Evolutionary conservation across 2,797 vertebrate species (phyloP).

Genomic region (Clamator glandarius): DNA sequence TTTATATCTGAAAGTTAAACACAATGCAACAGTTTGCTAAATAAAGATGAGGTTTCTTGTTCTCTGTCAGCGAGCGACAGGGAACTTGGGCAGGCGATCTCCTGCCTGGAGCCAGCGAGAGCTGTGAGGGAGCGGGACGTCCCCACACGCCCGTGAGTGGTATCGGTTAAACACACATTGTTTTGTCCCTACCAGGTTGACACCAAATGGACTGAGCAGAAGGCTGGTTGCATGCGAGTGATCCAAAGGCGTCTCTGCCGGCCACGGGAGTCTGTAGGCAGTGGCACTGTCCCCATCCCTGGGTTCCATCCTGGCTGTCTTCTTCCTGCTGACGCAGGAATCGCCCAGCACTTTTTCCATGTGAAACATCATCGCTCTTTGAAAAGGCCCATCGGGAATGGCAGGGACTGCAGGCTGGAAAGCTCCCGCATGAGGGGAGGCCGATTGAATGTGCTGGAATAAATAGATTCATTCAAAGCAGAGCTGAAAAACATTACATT

Average conservation of each 20-base stretch:
- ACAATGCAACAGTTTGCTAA: not conserved
- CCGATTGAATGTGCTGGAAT: conserved; percentile 53
- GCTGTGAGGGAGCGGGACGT: not conserved
- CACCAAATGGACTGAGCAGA: not conserved
- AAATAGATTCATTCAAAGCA: conserved; percentile 70
- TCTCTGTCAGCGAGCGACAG: not conserved
- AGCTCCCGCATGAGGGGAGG: conserved; percentile 18
- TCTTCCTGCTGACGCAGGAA: not conserved
- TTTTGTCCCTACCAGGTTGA: not conserved
- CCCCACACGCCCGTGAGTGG: not conserved
- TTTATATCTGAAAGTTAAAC: conserved; percentile 12
- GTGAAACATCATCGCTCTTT: not conserved
- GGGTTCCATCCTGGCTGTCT: fast-evolving
- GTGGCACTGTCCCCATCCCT: fast-evolving
- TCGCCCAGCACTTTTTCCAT: not conserved
- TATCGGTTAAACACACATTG: fast-evolving
- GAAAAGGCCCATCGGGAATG: not conserved
- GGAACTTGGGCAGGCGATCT: not conserved
- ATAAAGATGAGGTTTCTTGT: not conserved
- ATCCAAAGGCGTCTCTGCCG: not conserved
- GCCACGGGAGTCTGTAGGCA: not conserved
- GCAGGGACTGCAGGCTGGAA: not conserved
- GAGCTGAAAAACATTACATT: conserved; percentile 58
- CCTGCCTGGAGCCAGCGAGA: not conserved
- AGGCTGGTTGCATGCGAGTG: not conserved